A percentile compares a stretch with the other conserved stretches of the same genome.
phyloP scores from a whole-genome alignment of 1,140 invertebrate genomes.

The Semibalanus balanoides region DNA sequence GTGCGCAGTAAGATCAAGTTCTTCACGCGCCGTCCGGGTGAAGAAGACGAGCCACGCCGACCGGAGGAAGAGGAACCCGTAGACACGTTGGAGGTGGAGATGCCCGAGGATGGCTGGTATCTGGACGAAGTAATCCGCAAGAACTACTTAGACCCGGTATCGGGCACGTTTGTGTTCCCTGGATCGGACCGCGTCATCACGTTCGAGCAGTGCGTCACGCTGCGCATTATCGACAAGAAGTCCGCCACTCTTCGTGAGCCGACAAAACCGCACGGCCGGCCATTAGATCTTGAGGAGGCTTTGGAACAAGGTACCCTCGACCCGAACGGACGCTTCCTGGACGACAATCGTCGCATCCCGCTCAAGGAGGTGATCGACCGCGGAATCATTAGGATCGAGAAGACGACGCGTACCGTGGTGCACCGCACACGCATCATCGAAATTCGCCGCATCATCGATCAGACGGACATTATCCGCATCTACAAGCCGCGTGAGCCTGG shows the following conservation, averaged over 20 bases:
- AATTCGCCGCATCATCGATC: background rate
- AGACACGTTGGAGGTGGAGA: slow-evolving; percentile 12
- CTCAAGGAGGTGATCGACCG: slow-evolving; percentile 64
- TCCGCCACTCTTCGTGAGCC: slow-evolving; percentile 64
- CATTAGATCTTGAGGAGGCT: slow-evolving; percentile 53
- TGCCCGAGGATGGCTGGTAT: slow-evolving; percentile 57
- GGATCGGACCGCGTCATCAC: slow-evolving; percentile 68
- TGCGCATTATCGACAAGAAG: slow-evolving; percentile 66
- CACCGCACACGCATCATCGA: background rate
- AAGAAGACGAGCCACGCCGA: background rate
- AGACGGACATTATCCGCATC: background rate
- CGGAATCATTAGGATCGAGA: slow-evolving; percentile 16
- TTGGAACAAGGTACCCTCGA: slow-evolving; percentile 64
- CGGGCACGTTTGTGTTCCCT: slow-evolving; percentile 72
- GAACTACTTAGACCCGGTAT: slow-evolving; percentile 59
- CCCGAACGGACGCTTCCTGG: slow-evolving; percentile 53
- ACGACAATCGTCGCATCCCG: slow-evolving; percentile 37
- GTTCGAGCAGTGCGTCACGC: slow-evolving; percentile 70
- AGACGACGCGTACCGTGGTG: slow-evolving; percentile 34
- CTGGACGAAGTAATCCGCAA: slow-evolving; percentile 58
- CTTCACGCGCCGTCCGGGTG: background rate
- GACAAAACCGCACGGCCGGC: slow-evolving; percentile 39
- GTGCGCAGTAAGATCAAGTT: background rate
- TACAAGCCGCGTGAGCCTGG: slow-evolving; percentile 12
- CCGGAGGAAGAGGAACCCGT: background rate